phyloP scores from a whole-genome alignment of 2,888 invertebrate species.

The Sturmia bella region DNA sequence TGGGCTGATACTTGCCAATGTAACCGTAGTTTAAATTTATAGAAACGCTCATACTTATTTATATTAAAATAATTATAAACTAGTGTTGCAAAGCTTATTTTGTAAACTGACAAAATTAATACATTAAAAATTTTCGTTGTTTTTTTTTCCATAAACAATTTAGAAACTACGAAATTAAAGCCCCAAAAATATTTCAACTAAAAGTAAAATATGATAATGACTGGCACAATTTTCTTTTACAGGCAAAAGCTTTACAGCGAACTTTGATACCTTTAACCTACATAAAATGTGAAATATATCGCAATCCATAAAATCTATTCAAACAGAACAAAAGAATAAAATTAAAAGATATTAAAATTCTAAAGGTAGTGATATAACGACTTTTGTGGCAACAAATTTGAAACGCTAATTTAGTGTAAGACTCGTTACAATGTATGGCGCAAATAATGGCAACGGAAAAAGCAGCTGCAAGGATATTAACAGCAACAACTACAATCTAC shows the following conservation, averaged over 20 bases:
- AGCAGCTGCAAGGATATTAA: slow-evolving; percentile 44
- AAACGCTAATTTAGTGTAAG: slow-evolving; percentile 79
- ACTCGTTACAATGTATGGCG: slow-evolving; percentile 56
- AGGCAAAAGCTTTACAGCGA: slow-evolving; percentile 14
- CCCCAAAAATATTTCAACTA: too few species aligned
- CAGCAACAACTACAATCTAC: slow-evolving; percentile 38
- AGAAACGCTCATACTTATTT: too few species aligned
- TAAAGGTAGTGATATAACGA: slow-evolving; percentile 71
- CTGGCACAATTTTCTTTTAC: not conserved
- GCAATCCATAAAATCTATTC: slow-evolving; percentile 10
- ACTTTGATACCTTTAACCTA: slow-evolving; percentile 38
- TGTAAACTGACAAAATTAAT: too few species aligned
- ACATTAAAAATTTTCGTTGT: too few species aligned
- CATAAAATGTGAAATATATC: slow-evolving; percentile 46
- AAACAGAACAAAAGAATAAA: not conserved
- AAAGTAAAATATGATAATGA: slow-evolving; percentile 8
- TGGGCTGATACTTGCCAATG: too few species aligned
- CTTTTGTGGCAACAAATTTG: slow-evolving; percentile 76
- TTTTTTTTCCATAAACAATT: too few species aligned
- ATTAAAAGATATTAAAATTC: slow-evolving; percentile 57
- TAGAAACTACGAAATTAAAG: too few species aligned
- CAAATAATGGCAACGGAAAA: slow-evolving; percentile 28
- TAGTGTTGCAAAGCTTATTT: too few species aligned
- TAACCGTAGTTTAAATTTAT: too few species aligned
- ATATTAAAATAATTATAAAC: too few species aligned